Evolutionary conservation across 2,888 invertebrate genomes (phyloP).

Genomic region (Drosophila leonis): DNA sequence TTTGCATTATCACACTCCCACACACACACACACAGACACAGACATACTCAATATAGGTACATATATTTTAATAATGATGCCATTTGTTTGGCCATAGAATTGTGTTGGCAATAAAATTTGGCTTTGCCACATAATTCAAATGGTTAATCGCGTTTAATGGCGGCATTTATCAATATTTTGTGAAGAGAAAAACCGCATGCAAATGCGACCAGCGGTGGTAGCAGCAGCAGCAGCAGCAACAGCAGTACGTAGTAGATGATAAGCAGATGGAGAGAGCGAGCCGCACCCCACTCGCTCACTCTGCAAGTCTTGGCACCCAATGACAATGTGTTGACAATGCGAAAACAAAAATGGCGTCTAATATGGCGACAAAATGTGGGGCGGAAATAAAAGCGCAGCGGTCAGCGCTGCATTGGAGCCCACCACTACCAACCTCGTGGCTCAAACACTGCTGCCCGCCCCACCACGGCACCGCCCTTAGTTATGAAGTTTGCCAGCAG

Average conservation of each 20-base stretch:
- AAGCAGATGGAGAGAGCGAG: background rate
- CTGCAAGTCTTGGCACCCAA: slow-evolving; percentile 34
- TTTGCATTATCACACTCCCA: slow-evolving; percentile 58
- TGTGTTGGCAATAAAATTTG: slow-evolving; percentile 79
- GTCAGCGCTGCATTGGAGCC: slow-evolving; percentile 66
- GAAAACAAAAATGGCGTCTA: slow-evolving; percentile 76
- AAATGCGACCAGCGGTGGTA: slow-evolving; percentile 33
- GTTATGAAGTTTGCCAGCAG: slow-evolving; percentile 61
- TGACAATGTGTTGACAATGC: slow-evolving; percentile 74
- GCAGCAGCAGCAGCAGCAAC: no score
- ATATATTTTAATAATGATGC: slow-evolving; percentile 80
- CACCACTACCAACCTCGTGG: background rate
- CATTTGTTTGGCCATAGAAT: slow-evolving; percentile 80
- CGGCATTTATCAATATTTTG: slow-evolving; percentile 77
- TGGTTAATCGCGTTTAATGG: slow-evolving; percentile 84
- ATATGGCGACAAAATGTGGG: slow-evolving; percentile 61
- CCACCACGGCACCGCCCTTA: slow-evolving; percentile 53
- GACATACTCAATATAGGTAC: slow-evolving; percentile 30
- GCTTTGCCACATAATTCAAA: slow-evolving; percentile 84
- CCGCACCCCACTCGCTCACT: background rate
- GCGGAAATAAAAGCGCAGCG: slow-evolving; percentile 79
- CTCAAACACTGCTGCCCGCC: background rate
- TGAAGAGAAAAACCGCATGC: slow-evolving; percentile 44
- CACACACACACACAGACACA: slow-evolving; percentile 23
- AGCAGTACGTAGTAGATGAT: background rate